These are phyloP conservation scores for Molossus alvarezi DNA, from an alignment of 2,797 vertebrate genomes.

Conservation along the genomic window DNA sequence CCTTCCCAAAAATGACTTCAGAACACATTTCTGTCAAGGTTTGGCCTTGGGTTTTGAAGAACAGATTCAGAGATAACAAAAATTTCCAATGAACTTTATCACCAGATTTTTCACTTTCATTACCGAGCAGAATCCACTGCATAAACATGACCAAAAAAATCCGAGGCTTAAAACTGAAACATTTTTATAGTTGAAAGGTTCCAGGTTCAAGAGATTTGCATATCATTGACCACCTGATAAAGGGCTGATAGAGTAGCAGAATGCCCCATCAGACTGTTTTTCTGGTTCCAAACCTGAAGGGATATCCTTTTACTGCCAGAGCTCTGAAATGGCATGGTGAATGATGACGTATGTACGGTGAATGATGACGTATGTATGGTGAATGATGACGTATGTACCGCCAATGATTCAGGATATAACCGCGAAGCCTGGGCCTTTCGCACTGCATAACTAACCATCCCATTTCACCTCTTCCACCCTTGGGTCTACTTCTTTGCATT, in stretches of 20 bases:
- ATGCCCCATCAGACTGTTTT: not conserved
- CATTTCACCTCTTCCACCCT: not conserved
- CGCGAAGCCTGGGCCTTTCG: not conserved
- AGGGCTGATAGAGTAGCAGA: not conserved
- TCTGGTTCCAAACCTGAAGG: not conserved
- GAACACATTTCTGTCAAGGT: conserved; percentile 60
- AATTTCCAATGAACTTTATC: conserved; percentile 53
- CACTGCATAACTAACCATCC: not conserved
- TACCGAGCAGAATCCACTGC: conserved; percentile 28
- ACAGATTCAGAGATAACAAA: conserved; percentile 39
- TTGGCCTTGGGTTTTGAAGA: conserved; percentile 54
- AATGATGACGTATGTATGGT: not conserved
- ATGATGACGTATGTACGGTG: not conserved
- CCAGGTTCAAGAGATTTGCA: conserved; percentile 27
- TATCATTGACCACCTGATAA: not conserved
- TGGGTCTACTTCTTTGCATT: not conserved
- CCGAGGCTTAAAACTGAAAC: conserved; percentile 34
- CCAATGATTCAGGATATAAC: not conserved
- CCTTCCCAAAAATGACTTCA: conserved; percentile 62
- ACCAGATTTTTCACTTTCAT: conserved; percentile 33
- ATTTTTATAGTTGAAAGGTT: not conserved
- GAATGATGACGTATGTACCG: not conserved
- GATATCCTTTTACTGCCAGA: not conserved
- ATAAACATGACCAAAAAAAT: conserved; percentile 60
- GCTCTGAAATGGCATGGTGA: not conserved